phyloP scores from a whole-genome alignment of 2,113 vertebrate species.

The Calyptomena viridis region DNA sequence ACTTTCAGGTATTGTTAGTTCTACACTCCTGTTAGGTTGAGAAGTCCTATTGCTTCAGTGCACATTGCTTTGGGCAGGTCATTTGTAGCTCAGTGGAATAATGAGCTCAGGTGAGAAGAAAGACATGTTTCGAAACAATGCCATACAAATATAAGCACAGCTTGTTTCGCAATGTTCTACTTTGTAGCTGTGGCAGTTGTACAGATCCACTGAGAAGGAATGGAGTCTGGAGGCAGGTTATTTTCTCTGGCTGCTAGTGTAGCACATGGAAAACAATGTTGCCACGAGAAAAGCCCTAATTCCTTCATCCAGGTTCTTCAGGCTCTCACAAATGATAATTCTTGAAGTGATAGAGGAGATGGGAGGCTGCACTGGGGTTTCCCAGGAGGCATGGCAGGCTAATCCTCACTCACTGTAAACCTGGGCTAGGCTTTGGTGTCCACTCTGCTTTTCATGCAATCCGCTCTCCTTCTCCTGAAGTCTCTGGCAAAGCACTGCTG shows the following conservation, averaged over 20 bases:
- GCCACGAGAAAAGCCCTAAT: neutral
- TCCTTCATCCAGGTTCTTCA: neutral
- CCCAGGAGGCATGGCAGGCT: neutral
- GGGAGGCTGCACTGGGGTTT: neutral
- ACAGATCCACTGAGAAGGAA: neutral
- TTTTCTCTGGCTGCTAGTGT: neutral
- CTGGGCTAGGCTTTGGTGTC: neutral
- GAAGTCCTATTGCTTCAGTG: neutral
- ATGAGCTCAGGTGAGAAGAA: neutral
- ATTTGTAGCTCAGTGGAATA: neutral
- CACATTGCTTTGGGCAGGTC: neutral
- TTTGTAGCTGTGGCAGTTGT: neutral
- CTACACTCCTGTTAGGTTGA: neutral
- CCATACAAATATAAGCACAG: neutral
- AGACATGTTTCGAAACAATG: neutral
- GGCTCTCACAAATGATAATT: neutral
- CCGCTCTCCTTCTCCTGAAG: neutral
- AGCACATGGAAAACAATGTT: neutral
- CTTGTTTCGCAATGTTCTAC: neutral
- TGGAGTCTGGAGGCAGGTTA: neutral
- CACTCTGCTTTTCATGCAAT: neutral
- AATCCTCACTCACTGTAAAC: fast-evolving
- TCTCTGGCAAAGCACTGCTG: neutral
- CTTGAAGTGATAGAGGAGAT: neutral
- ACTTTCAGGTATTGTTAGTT: neutral